A percentile compares a stretch with the other conserved stretches of the same genome.
phyloP scores from a whole-genome alignment of 2,888 invertebrate genomes.

The Himalopsyche japonica region DNA sequence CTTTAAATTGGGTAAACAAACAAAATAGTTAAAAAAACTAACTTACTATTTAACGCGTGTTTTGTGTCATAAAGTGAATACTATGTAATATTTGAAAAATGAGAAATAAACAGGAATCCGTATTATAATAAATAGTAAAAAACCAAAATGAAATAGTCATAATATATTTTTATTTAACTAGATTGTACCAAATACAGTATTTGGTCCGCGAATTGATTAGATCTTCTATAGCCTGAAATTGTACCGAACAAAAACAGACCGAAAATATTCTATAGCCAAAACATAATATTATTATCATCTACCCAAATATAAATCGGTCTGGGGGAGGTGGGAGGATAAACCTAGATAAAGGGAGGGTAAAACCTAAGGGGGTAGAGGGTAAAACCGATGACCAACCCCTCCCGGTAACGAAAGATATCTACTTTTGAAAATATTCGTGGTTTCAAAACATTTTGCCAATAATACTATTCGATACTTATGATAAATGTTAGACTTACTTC shows the following conservation, averaged over 20 bases:
- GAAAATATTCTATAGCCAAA: not conserved
- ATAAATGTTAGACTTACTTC: too few species aligned
- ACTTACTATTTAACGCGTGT: too few species aligned
- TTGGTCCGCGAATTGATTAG: not conserved
- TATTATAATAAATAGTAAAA: too few species aligned
- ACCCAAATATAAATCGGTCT: constrained; percentile 32
- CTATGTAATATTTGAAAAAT: too few species aligned
- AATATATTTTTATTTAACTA: too few species aligned
- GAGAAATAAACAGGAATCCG: too few species aligned
- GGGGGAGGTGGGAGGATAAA: not conserved
- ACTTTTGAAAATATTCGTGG: constrained; percentile 1
- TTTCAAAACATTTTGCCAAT: constrained; percentile 17
- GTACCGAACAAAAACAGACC: not conserved
- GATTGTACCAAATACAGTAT: too few species aligned
- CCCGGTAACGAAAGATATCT: constrained; percentile 4
- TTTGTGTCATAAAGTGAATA: too few species aligned
- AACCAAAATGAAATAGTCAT: too few species aligned
- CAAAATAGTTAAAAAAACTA: too few species aligned
- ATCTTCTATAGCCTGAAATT: not conserved
- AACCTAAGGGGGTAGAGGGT: not conserved
- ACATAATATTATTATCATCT: constrained; percentile 17
- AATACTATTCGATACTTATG: not conserved
- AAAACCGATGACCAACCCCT: constrained; percentile 33
- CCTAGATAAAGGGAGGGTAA: not conserved
- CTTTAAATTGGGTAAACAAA: too few species aligned